Evolutionary conservation across 2,113 vertebrate genomes (phyloP), one percentile per base, ranked within the genome.

Genomic region (Nanorana parkeri): DNA sequence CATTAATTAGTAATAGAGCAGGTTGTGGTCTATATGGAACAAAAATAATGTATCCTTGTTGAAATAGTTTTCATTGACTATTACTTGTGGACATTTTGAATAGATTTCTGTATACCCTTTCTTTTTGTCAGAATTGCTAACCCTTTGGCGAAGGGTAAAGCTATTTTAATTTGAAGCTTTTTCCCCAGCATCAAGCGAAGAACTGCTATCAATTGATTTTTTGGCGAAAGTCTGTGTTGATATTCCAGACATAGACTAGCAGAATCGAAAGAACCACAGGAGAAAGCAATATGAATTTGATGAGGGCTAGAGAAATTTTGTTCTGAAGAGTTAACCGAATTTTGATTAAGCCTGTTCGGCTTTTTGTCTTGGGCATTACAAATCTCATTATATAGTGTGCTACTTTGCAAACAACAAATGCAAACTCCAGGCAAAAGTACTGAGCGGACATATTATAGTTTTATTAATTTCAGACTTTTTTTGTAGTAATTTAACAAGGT

Each of bases 131-230:
- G 24, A 41, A 36, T 29, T 51, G 7, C 24, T 26, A n/a, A 11
- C 28, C 55, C 29, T 29, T 68, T 68, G 32, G 60, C 54, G 19
- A 78, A 66, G 26, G n/a, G 8, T 11, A 19, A 21, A 60, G 20
- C 5, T 17, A 19, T 41, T 78, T 51, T 58, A 58, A 79, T 60
- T 78, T 78, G 15, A 17, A 24, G 32, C n/a, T 20, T 19, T 26
- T 79, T 17, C 68, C 16, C 23, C 32, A 32, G 51, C 28, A 68
- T 67, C 20, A 7, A 65, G 41, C 16, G 17, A 63, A 69, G 21
- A 36, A 47, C 28, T 36, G 54, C 71, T 58, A 54, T 54, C 17
- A 47, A 80, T 71, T 29, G 52, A 68, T 69, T 80, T 80, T 71
- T 55, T 80, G 47, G 26, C 64, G 32, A 67, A 78, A 47, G 51